These are phyloP conservation scores for Callospermophilus lateralis DNA, from an alignment of 2,113 vertebrate genomes.

Conservation along the genomic window DNA sequence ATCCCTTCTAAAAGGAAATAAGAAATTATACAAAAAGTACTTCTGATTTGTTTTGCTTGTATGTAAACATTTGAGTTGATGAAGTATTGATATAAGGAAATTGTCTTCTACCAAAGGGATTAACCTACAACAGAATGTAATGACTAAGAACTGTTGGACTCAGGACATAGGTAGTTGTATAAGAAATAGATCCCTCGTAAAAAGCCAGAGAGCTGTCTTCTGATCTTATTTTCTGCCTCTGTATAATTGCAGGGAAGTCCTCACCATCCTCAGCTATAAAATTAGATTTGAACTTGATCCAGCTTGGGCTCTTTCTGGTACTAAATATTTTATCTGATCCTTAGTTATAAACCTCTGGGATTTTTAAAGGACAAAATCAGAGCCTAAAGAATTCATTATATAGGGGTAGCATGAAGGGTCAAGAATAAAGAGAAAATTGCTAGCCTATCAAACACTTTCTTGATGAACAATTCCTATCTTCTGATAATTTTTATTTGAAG, in stretches of 20 bases:
- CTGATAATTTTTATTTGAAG: constrained; percentile 50
- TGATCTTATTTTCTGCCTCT: constrained; percentile 26
- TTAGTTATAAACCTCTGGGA: constrained; percentile 32
- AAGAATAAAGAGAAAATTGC: constrained; percentile 17
- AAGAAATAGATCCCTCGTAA: background rate
- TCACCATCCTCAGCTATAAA: background rate
- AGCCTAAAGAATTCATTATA: background rate
- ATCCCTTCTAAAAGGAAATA: constrained; percentile 63
- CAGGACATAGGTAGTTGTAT: background rate
- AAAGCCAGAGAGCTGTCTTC: background rate
- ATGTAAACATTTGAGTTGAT: constrained; percentile 62
- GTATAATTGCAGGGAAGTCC: background rate
- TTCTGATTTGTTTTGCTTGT: constrained; percentile 71
- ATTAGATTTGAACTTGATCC: background rate
- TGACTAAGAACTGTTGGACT: background rate
- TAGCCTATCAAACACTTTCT: background rate
- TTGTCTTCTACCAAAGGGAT: constrained; percentile 20
- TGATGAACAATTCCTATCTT: background rate
- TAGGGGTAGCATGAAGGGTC: background rate
- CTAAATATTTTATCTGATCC: background rate
- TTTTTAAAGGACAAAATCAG: background rate
- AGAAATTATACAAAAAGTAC: constrained; percentile 71
- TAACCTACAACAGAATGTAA: background rate
- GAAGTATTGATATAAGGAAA: constrained; percentile 58
- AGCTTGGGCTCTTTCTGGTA: background rate